phyloP scores from a whole-genome alignment of 1,140 invertebrate genomes.

The Hycleus phaleratus region DNA sequence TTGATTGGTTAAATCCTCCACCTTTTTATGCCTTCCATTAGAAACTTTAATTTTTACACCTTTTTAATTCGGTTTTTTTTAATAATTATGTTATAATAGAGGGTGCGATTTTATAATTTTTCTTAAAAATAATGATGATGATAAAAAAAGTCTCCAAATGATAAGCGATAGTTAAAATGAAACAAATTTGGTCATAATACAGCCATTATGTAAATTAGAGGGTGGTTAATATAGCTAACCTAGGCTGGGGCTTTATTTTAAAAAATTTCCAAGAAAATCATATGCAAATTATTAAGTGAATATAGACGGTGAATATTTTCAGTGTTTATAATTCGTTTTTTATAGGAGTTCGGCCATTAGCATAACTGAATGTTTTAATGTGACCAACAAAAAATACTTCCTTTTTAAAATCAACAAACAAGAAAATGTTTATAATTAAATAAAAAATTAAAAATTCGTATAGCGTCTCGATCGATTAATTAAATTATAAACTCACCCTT shows the following conservation, averaged over 20 bases:
- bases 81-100: slow-evolving; percentile 17
- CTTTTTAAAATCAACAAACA: slow-evolving; percentile 11
- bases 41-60: slow-evolving; percentile 29
- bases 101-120: slow-evolving; percentile 8
- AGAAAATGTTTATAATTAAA: neutral
- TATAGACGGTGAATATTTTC: slow-evolving; percentile 40
- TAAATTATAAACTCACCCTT: slow-evolving; percentile 1
- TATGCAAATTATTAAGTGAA: slow-evolving; percentile 39
- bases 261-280: slow-evolving; percentile 38
- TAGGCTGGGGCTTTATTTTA: slow-evolving; percentile 30
- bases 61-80: slow-evolving; percentile 26
- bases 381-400: slow-evolving; percentile 20
- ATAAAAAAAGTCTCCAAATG: neutral
- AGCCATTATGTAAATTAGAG: slow-evolving; percentile 36
- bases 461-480: slow-evolving; percentile 12
- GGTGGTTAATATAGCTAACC: slow-evolving; percentile 29
- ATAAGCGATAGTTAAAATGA: slow-evolving; percentile 25
- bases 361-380: slow-evolving; percentile 35
- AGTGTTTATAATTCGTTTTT: slow-evolving; percentile 42
- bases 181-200: slow-evolving; percentile 29
- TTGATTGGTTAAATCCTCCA: neutral
- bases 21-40: slow-evolving; percentile 16
- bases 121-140: neutral
- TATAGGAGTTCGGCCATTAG: slow-evolving; percentile 32
- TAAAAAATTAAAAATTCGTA: neutral